These are phyloP conservation scores for Ennomos fuscantarius DNA, from an alignment of 2,888 invertebrate species.

Conservation along the genomic window DNA sequence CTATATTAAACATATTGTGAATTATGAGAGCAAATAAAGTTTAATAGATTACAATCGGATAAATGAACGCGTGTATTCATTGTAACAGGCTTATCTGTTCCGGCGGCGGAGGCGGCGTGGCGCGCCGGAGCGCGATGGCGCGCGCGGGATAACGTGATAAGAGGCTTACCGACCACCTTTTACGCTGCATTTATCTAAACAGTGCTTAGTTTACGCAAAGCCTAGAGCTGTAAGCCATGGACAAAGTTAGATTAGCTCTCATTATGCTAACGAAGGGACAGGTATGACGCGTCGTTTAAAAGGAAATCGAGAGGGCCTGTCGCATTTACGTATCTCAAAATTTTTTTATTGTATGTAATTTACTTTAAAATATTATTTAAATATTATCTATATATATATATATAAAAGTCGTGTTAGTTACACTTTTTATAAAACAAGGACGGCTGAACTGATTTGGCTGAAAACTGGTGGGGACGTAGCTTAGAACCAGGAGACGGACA, in stretches of 20 bases:
- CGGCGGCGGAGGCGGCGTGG: slow-evolving; percentile 33
- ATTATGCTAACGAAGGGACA: too few species aligned
- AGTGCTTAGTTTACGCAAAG: slow-evolving; percentile 6
- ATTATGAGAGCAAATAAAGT: slow-evolving; percentile 5
- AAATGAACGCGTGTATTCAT: slow-evolving; percentile 48
- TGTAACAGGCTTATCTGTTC: slow-evolving; percentile 52
- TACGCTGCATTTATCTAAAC: slow-evolving; percentile 28
- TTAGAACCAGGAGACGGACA: too few species aligned
- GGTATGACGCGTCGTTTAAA: too few species aligned
- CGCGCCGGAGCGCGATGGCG: slow-evolving; percentile 46
- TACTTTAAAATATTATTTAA: too few species aligned
- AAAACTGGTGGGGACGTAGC: too few species aligned
- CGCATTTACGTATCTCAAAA: too few species aligned
- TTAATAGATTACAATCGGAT: slow-evolving; percentile 8
- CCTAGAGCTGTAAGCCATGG: neutral
- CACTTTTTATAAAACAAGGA: too few species aligned
- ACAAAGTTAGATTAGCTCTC: neutral
- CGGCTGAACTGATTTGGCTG: too few species aligned
- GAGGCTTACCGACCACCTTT: slow-evolving; percentile 59
- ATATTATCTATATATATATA: too few species aligned
- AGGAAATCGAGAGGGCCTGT: too few species aligned
- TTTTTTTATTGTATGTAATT: too few species aligned
- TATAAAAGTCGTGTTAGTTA: too few species aligned
- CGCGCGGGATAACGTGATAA: slow-evolving; percentile 61
- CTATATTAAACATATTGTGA: neutral